phyloP scores from a whole-genome alignment of 1,140 invertebrate species.

The Eciton burchellii region DNA sequence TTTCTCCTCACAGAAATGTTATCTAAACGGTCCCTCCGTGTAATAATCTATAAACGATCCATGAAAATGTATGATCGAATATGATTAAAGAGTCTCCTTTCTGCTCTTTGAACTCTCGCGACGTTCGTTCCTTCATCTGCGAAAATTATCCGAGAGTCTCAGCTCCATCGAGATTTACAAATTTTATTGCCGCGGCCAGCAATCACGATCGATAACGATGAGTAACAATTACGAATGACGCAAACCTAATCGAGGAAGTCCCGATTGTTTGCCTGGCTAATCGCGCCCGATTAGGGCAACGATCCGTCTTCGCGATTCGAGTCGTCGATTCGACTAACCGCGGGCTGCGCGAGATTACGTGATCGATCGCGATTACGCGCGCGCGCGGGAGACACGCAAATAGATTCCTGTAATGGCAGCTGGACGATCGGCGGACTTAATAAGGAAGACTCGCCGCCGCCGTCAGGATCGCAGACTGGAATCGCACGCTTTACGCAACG shows the following conservation, averaged over 20 bases:
- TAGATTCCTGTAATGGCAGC: conserved; percentile 19
- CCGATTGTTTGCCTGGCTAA: not conserved
- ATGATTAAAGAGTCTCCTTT: no score
- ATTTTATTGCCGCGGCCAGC: not conserved
- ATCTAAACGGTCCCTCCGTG: not conserved
- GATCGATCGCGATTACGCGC: conserved; percentile 31
- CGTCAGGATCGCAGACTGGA: not conserved
- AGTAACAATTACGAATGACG: conserved; percentile 9
- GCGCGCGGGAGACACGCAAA: conserved; percentile 31
- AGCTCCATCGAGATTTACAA: not conserved
- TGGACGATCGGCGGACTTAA: conserved; percentile 35
- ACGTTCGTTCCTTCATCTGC: not conserved
- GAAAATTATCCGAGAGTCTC: not conserved
- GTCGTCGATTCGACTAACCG: not conserved
- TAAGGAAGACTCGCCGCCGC: conserved; percentile 37
- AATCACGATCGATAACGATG: conserved; percentile 5
- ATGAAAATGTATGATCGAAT: not conserved
- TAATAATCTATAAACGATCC: not conserved
- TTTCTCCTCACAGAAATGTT: not conserved
- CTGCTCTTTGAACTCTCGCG: not conserved
- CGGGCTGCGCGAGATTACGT: conserved; percentile 38
- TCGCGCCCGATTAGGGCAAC: conserved; percentile 22
- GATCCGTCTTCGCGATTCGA: conserved; percentile 18
- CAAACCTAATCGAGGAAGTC: conserved; percentile 26
- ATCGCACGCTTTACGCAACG: conserved; percentile 48